A percentile compares a stretch with the other conserved stretches of the same genome.
These are phyloP conservation scores for Lithobates sylvaticus DNA, from an alignment of 2,797 vertebrate species.

Conservation along the genomic window DNA sequence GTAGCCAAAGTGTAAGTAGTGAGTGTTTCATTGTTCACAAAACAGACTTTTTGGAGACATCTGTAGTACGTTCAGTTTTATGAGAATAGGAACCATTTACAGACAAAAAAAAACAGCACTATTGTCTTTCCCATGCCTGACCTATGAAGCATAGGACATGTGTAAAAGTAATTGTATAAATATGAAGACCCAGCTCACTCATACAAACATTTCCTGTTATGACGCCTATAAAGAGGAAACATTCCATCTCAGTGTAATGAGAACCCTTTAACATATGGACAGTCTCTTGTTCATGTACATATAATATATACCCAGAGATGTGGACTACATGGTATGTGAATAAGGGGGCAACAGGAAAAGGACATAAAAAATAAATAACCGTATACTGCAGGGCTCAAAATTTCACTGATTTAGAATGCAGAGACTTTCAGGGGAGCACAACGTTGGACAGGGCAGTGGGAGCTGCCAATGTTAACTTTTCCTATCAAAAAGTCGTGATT, in stretches of 20 bases:
- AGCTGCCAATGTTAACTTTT: too few species aligned
- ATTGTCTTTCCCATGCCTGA: background rate
- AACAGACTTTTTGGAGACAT: too few species aligned
- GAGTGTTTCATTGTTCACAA: too few species aligned
- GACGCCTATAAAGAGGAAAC: slow-evolving; percentile 6
- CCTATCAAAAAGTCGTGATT: too few species aligned
- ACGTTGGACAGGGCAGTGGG: too few species aligned
- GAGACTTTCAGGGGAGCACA: too few species aligned
- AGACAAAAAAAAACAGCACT: background rate
- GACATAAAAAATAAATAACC: too few species aligned
- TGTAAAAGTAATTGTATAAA: background rate
- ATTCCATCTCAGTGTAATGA: background rate
- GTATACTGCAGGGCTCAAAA: too few species aligned
- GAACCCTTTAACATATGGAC: background rate
- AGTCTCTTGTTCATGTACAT: background rate
- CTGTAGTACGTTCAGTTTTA: too few species aligned
- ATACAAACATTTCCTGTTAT: slow-evolving; percentile 19
- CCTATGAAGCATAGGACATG: background rate
- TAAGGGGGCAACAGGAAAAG: background rate
- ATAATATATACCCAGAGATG: background rate
- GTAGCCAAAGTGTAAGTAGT: too few species aligned
- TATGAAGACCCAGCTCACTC: background rate
- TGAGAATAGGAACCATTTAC: too few species aligned
- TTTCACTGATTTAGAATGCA: too few species aligned
- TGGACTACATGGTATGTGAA: background rate